Conservation (phyloP, 2,888 invertebrate species). For the Diogma glabrata region DNA sequence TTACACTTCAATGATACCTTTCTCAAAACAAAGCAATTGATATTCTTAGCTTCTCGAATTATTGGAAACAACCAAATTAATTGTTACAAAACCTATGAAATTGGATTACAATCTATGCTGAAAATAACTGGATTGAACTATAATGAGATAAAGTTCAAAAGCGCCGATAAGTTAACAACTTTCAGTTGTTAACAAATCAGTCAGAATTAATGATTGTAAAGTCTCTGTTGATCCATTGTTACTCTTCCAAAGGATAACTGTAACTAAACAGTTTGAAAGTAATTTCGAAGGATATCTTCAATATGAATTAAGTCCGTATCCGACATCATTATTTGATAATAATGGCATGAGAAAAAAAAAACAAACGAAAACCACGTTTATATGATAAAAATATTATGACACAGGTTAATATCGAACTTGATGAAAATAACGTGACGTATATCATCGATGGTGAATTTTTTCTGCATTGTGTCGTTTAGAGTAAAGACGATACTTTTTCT, state of each 20-base stretch:
- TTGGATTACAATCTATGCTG: constrained; percentile 18
- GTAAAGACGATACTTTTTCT: constrained; percentile 18
- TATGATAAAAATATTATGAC: constrained; percentile 12
- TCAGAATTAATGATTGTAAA: constrained; percentile 16
- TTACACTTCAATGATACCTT: constrained; percentile 19
- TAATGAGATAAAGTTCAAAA: neutral
- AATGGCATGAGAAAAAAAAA: constrained; percentile 20
- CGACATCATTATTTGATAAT: constrained; percentile 17
- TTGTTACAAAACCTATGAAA: constrained; percentile 19
- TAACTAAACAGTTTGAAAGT: constrained; percentile 20
- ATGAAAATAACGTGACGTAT: constrained; percentile 12
- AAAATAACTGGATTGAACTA: constrained; percentile 16
- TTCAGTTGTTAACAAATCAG: constrained; percentile 18
- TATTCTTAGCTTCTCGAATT: constrained; percentile 22
- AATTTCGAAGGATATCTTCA: constrained; percentile 14
- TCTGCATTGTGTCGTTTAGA: constrained; percentile 20
- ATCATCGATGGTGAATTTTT: constrained; percentile 20
- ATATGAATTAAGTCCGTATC: constrained; percentile 20
- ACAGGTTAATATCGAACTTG: neutral
- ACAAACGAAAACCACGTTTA: constrained; percentile 14
- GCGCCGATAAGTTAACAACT: constrained; percentile 11
- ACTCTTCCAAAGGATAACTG: constrained; percentile 20
- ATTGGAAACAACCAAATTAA: constrained; percentile 22
- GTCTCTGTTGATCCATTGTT: constrained; percentile 17
- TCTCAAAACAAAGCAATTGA: constrained; percentile 18